A percentile compares a stretch with the other conserved stretches of the same genome.
These are phyloP conservation scores for Danaus melanippus DNA, from an alignment of 1,140 invertebrate species.

Conservation along the genomic window DNA sequence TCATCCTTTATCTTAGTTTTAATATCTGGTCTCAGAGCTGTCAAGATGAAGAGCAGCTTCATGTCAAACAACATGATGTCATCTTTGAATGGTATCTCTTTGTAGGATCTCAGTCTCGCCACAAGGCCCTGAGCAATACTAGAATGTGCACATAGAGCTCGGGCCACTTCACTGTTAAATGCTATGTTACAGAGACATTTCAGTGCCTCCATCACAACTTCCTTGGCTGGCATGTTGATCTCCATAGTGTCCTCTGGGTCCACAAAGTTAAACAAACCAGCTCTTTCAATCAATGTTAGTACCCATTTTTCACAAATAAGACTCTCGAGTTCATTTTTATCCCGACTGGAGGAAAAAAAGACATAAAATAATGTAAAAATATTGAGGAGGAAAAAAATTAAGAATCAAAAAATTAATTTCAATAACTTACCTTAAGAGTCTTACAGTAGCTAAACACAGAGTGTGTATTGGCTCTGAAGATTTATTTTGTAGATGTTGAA, in stretches of 20 bases:
- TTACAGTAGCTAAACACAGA: slow-evolving; percentile 49
- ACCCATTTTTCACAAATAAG: slow-evolving; percentile 80
- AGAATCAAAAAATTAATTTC: slow-evolving; percentile 2
- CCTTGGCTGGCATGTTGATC: slow-evolving; percentile 42
- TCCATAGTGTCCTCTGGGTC: slow-evolving; percentile 44
- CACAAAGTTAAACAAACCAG: slow-evolving; percentile 72
- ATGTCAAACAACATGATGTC: slow-evolving; percentile 90
- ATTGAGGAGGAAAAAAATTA: not conserved
- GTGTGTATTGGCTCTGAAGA: slow-evolving; percentile 42
- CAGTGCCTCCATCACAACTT: slow-evolving; percentile 80
- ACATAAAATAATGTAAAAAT: not conserved
- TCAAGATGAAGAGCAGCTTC: slow-evolving; percentile 90
- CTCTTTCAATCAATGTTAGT: slow-evolving; percentile 76
- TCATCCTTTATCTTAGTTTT: slow-evolving; percentile 82
- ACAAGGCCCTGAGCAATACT: slow-evolving; percentile 82
- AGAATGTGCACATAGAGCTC: slow-evolving; percentile 80
- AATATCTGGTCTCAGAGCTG: slow-evolving; percentile 82
- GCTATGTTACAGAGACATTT: slow-evolving; percentile 93
- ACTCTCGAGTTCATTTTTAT: slow-evolving; percentile 81
- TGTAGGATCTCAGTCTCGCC: slow-evolving; percentile 80
- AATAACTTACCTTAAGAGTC: slow-evolving; percentile 54
- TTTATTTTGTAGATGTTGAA: slow-evolving; percentile 54
- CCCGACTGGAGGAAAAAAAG: slow-evolving; percentile 75
- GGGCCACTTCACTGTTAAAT: slow-evolving; percentile 83
- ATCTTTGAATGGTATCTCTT: slow-evolving; percentile 71